These are phyloP conservation scores for Gulo gulo DNA, from an alignment of 2,113 vertebrate genomes.

Conservation along the genomic window DNA sequence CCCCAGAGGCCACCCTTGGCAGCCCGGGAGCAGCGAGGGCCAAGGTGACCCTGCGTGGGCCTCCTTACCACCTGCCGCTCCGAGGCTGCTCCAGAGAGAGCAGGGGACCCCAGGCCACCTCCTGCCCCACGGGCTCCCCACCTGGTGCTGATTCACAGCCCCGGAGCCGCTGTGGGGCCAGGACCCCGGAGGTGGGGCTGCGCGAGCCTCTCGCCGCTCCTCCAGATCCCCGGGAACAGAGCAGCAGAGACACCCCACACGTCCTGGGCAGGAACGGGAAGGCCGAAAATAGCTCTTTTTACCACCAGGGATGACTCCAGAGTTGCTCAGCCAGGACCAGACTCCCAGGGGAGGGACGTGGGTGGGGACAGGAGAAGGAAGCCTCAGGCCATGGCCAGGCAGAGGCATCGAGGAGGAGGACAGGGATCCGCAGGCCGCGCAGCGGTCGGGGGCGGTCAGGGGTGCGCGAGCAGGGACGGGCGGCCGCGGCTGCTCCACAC, in stretches of 20 bases:
- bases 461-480: background rate
- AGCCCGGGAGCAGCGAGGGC: background rate
- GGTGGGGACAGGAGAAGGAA: background rate
- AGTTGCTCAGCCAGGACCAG: constrained; percentile 38
- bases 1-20: background rate
- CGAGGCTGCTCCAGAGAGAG: background rate
- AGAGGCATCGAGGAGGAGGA: background rate
- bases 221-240: constrained; percentile 46
- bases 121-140: background rate
- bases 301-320: constrained; percentile 64
- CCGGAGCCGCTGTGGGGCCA: background rate
- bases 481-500: rapidly evolving
- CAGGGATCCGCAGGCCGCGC: background rate
- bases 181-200: background rate
- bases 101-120: background rate
- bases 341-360: background rate
- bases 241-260: background rate
- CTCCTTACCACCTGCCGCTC: background rate
- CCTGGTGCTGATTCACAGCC: background rate
- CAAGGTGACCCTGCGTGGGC: background rate
- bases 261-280: constrained; percentile 38
- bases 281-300: constrained; percentile 66
- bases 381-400: background rate
- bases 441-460: background rate
- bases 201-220: background rate